Base-by-base conservation (phyloP, 2,113 vertebrate genomes). In the Penelope pileata region DNA sequence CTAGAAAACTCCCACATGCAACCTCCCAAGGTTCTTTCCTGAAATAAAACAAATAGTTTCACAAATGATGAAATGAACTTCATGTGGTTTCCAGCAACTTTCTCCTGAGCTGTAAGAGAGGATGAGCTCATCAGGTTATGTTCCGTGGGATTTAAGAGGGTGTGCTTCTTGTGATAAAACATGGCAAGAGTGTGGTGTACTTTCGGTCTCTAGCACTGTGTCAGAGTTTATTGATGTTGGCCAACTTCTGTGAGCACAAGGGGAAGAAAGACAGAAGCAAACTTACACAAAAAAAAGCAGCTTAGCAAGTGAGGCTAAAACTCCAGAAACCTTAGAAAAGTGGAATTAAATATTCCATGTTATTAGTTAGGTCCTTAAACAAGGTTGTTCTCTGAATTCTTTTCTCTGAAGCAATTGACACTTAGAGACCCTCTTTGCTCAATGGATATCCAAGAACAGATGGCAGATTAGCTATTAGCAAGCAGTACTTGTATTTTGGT, bases 41-140 rank as follows among this genome's bases (percentile, higher is more conserved):
- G 79, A 94, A 95, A 91, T 80, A 93, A 50, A 63, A 85, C 30
- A 90, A 80, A 88, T 85, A 81, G 51, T 88, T 94, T 81, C 54
- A 42, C 1, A 3, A 91, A 50, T 48, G 72, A 56, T 92, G 69
- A 70, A 90, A 83, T 54, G 10, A 90, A 91, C 32, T 74, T 95
- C 54, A 54, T 7, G 2, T 74, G 79, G 11, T 86, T 91, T 91
- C 78, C 88, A 95, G 86, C 63, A 95, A 54, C 60, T 69, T 36
- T 80, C 5, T 83, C 29, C 60, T 77, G 73, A 83, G 64, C 47
- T 92, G 38, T 69, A 67, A 27, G 56, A 51, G 50, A 67, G 43
- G 38, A 88, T 88, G 38, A 74, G 16, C 45, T 86, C 50, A 78
- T 81, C 79, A 67, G 47, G 14, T 90, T 92, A 43, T 0, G 0